These are phyloP conservation scores for Rattus rattus DNA, from an alignment of 2,113 vertebrate genomes.

Conservation along the genomic window DNA sequence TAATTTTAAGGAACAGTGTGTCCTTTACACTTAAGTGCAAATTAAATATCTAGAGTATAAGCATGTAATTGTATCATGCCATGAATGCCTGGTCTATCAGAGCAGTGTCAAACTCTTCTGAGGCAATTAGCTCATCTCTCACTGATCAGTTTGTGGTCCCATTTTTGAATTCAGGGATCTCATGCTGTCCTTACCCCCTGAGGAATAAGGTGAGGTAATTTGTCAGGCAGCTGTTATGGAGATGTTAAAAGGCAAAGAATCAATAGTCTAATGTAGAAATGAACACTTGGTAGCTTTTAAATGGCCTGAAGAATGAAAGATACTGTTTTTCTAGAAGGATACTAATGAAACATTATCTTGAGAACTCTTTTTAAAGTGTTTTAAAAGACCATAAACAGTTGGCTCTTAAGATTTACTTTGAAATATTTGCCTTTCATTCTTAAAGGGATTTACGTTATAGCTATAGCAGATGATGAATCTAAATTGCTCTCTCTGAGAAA, in stretches of 20 bases:
- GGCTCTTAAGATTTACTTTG: conserved; percentile 44
- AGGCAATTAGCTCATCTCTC: conserved; percentile 71
- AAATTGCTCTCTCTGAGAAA: conserved; percentile 37
- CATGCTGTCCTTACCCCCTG: conserved; percentile 52
- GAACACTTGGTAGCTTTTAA: conserved; percentile 75
- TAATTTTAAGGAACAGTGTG: conserved; percentile 17
- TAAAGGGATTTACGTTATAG: conserved; percentile 42
- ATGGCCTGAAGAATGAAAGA: conserved; percentile 67
- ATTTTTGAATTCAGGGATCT: conserved; percentile 68
- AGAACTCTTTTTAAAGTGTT: conserved; percentile 55
- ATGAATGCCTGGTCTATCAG: background rate
- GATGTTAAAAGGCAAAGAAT: conserved; percentile 81
- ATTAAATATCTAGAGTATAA: conserved; percentile 59
- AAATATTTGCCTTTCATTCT: conserved; percentile 60
- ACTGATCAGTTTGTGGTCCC: conserved; percentile 69
- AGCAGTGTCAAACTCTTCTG: conserved; percentile 53
- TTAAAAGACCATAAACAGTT: conserved; percentile 34
- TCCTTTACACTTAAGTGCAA: background rate
- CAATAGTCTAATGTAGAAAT: conserved; percentile 76
- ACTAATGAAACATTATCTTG: conserved; percentile 70
- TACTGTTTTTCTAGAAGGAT: conserved; percentile 54
- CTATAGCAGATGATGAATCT: background rate
- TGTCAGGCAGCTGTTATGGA: conserved; percentile 79
- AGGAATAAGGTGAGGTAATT: conserved; percentile 80
- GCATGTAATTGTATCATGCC: conserved; percentile 48